Conservation (phyloP, 2,888 invertebrate species). For the Cataglyphis livida region DNA sequence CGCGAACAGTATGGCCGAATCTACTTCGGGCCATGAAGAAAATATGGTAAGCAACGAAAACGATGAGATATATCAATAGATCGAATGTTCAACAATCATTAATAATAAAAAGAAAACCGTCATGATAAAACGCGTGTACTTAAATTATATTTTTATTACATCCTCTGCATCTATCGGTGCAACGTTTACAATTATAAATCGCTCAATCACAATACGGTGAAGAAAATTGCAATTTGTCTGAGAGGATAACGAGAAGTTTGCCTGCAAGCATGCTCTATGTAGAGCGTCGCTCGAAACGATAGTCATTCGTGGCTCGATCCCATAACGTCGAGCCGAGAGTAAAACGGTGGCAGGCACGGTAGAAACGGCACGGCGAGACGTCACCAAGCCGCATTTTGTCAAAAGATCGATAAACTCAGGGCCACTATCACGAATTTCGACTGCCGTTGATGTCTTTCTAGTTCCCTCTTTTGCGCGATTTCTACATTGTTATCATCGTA, state of each 20-base stretch:
- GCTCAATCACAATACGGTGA: not conserved
- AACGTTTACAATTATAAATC: not conserved
- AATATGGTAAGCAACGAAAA: constrained; percentile 78
- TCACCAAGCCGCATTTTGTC: constrained; percentile 78
- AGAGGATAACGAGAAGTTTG: not conserved
- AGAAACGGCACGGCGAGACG: constrained; percentile 74
- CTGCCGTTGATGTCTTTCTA: not conserved
- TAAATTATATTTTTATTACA: not conserved
- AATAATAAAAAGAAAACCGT: not conserved
- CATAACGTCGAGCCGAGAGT: constrained; percentile 76
- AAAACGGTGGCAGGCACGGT: constrained; percentile 80
- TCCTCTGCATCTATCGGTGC: not conserved
- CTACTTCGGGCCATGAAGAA: constrained; percentile 72
- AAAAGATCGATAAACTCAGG: constrained; percentile 81
- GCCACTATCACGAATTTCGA: constrained; percentile 75
- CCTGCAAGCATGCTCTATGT: not conserved
- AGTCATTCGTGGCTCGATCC: constrained; percentile 77
- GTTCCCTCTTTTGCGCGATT: not conserved
- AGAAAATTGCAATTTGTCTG: not conserved
- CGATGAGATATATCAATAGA: not conserved
- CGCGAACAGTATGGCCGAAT: constrained; percentile 74
- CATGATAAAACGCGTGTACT: not conserved
- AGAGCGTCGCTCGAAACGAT: not conserved
- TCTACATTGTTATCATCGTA: constrained; percentile 31
- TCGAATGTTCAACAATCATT: not conserved